phyloP scores from a whole-genome alignment of 2,797 vertebrate species.

The Lemur catta region DNA sequence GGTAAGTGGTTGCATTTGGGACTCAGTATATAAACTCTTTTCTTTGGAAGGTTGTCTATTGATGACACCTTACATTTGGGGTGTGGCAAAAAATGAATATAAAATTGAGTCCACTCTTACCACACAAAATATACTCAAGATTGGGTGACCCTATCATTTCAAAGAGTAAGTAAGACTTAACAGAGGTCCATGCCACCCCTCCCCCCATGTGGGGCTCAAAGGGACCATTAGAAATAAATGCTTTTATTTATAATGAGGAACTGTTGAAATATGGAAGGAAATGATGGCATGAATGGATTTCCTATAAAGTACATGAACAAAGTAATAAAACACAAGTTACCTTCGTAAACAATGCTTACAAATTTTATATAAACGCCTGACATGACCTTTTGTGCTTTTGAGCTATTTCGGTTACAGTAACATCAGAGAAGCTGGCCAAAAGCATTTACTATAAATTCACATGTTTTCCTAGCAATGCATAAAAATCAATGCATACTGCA shows the following conservation, averaged over 20 bases:
- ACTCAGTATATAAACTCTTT: not conserved
- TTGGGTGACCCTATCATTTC: not conserved
- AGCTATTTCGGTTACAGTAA: constrained; percentile 37
- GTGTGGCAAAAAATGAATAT: not conserved
- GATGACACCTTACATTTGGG: not conserved
- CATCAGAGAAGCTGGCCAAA: constrained; percentile 30
- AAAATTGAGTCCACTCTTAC: not conserved
- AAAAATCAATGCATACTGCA: not conserved
- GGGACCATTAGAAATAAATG: not conserved
- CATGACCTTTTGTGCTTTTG: constrained; percentile 50
- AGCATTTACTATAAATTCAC: not conserved
- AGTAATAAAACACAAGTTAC: not conserved
- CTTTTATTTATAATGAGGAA: not conserved
- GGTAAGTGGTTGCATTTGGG: not conserved
- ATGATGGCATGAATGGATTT: not conserved
- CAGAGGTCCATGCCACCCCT: accelerated
- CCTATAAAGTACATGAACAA: not conserved
- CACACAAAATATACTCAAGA: not conserved
- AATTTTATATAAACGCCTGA: not conserved
- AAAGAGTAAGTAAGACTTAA: not conserved
- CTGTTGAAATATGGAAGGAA: constrained; percentile 38
- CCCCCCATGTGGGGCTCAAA: not conserved
- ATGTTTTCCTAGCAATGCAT: not conserved
- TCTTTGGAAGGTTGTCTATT: not conserved
- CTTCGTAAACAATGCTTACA: not conserved